Base-by-base conservation (phyloP, 2,888 invertebrate genomes). In the Isoperla grammatica region DNA sequence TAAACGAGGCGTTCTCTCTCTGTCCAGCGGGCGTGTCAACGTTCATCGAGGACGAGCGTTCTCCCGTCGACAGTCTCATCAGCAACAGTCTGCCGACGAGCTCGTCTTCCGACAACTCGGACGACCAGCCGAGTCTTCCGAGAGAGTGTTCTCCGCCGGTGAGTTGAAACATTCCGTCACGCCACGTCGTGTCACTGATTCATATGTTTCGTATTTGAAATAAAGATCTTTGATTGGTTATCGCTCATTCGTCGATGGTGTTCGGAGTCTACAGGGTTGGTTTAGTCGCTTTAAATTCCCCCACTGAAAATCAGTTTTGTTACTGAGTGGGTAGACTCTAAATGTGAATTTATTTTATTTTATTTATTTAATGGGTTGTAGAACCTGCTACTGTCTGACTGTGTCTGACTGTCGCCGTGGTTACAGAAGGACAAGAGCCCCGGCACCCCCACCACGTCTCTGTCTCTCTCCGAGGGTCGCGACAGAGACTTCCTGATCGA, bases 401-500 rank as follows among this genome's bases (percentile, higher is more conserved):
- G n/a, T n/a, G n/a, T n/a, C n/a, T n/a, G n/a, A n/a, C n/a, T 29
- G 19, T 50, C 9, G 23, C 22, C 11, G 29, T 50, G 3, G 35
- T 50, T 23, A 22, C 15, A 50, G 13, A 22, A 49, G 49, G 49
- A 49, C 20, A 74, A 74, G 22, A 72, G 86, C 2, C 88, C 88
- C 0, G 88, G 87, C 1, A 88, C 89, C 0, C 90, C 90, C 1
- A 90, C 90, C 0, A 87, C 88, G 68, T 90, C 90, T 0, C 74
- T 90, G 1, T 90, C 90, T 0, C 75, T 90, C n/a, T 69, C 68
- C 49, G 89, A 90, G 0, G 90, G 90, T 65, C 88, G 88, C 15
- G 90, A 90, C 72, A 79, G 87, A 64, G 90, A 90, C 72, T 90
- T 85, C 74, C 82, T 93, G 63, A 85, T 85, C 63, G 93, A 94